Evolutionary conservation across 2,797 vertebrate species (phyloP).

Genomic region (Malurus leucopterus): DNA sequence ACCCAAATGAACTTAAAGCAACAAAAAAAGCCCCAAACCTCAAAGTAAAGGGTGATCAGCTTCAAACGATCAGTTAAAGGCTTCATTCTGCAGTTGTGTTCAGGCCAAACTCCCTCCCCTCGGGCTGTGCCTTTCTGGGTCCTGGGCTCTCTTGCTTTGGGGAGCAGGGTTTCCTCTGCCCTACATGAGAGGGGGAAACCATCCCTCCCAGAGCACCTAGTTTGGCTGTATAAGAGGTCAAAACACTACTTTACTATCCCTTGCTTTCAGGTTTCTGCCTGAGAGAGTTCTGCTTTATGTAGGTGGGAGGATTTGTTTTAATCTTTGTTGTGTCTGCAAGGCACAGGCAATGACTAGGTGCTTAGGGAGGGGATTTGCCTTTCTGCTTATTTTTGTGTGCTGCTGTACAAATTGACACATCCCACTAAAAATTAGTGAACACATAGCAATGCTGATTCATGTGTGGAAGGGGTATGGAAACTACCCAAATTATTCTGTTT

Average conservation of each 20-base stretch:
- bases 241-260: not conserved
- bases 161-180: not conserved
- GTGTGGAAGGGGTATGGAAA: not conserved
- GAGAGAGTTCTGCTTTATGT: not conserved
- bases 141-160: fast-evolving
- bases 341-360: not conserved
- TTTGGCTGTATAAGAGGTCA: not conserved
- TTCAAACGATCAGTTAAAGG: not conserved
- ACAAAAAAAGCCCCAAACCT: not conserved
- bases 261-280: not conserved
- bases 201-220: not conserved
- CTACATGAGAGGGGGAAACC: not conserved
- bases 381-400: not conserved
- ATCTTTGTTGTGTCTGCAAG: not conserved
- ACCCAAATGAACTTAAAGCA: not conserved
- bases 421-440: not conserved
- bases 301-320: not conserved
- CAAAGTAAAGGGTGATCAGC: not conserved
- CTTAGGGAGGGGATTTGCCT: not conserved
- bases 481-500: not conserved
- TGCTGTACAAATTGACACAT: not conserved
- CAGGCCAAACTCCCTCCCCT: not conserved
- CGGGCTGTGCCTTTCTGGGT: not conserved
- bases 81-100: not conserved
- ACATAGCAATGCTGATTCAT: not conserved